These are phyloP conservation scores for Drosophila dives DNA, from an alignment of 2,888 invertebrate species.

Conservation along the genomic window DNA sequence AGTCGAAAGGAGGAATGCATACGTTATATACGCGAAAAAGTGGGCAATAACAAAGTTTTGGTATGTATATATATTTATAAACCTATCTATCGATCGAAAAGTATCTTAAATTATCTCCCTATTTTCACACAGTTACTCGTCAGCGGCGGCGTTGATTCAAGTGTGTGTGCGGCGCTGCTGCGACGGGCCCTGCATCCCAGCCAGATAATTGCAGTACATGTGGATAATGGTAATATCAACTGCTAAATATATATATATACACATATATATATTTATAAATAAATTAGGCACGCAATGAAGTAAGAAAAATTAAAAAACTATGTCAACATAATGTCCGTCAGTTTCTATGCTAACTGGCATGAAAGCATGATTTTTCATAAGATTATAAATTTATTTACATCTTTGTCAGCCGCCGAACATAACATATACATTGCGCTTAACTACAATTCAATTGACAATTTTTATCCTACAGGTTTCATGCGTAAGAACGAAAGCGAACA, in stretches of 20 bases:
- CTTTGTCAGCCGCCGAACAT: background rate
- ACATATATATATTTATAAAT: background rate
- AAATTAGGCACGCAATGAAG: background rate
- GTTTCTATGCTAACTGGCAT: background rate
- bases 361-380: background rate
- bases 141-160: constrained; percentile 99
- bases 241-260: background rate
- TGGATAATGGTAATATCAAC: constrained; percentile 93
- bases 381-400: background rate
- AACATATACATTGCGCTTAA: background rate
- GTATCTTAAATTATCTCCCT: background rate
- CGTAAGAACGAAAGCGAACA: constrained; percentile 96
- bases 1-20: constrained; percentile 95
- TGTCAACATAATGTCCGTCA: background rate
- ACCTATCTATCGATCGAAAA: background rate
- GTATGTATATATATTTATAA: constrained; percentile 86
- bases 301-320: background rate
- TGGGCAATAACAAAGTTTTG: constrained; percentile 96
- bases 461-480: constrained; percentile 90
- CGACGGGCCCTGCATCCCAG: constrained; percentile 94
- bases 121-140: constrained; percentile 90
- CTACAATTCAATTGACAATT: background rate
- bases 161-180: constrained; percentile 98
- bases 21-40: constrained; percentile 94
- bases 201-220: constrained; percentile 98